phyloP scores from a whole-genome alignment of 1,140 invertebrate species.

The Mycetomoellerius zeteki region DNA sequence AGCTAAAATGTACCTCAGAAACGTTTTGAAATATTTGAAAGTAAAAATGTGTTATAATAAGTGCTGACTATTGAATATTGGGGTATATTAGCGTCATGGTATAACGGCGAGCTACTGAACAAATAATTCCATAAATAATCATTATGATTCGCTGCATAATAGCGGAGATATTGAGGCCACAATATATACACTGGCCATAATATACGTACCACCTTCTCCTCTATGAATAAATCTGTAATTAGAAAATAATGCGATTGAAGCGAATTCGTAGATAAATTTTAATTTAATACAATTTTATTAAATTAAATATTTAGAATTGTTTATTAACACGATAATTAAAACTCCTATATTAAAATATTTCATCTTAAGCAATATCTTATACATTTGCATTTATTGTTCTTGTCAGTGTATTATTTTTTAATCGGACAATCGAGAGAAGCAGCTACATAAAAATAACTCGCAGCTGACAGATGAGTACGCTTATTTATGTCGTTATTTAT shows the following conservation, averaged over 20 bases:
- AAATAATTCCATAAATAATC: too few relatives aligned
- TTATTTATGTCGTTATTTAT: constrained; percentile 28
- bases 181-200: too few relatives aligned
- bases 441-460: constrained; percentile 9
- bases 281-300: neutral
- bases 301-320: neutral
- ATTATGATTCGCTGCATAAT: too few relatives aligned
- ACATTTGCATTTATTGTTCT: neutral
- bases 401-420: neutral
- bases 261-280: neutral
- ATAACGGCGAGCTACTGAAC: too few relatives aligned
- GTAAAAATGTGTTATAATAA: too few relatives aligned
- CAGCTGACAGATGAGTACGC: neutral
- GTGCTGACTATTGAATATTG: too few relatives aligned
- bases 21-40: too few relatives aligned
- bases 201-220: too few relatives aligned
- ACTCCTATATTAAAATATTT: neutral
- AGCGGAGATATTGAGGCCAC: too few relatives aligned
- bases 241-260: neutral
- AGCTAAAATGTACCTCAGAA: too few relatives aligned
- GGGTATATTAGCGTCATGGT: too few relatives aligned
- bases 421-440: constrained; percentile 2
- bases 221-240: neutral
- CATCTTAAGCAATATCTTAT: neutral
- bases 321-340: constrained; percentile 20